Conservation (phyloP, 2,797 vertebrate species). For the Phyllotis vaccarum region DNA sequence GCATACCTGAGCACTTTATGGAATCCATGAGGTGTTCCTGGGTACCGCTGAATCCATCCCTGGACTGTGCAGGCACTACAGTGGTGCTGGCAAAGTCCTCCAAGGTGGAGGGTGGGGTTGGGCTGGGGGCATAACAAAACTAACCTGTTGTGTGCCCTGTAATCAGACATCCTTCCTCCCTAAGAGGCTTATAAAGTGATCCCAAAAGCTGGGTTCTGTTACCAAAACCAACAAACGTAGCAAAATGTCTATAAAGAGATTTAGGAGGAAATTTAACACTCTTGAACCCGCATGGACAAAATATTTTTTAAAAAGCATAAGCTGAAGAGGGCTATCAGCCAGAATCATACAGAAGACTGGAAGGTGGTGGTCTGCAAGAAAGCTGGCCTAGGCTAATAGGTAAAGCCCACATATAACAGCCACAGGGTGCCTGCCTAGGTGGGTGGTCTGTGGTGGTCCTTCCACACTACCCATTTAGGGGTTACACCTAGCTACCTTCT, state of each 20-base stretch:
- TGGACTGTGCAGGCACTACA: neutral
- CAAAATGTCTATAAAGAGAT: neutral
- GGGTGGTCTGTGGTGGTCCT: neutral
- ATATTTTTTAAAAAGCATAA: no score
- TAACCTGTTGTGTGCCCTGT: neutral
- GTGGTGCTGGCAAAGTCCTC: neutral
- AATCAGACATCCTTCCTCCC: neutral
- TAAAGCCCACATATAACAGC: no score
- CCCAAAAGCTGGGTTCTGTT: neutral
- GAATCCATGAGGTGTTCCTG: neutral
- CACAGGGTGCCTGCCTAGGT: neutral
- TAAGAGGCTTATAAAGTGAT: neutral
- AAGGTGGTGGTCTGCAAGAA: neutral
- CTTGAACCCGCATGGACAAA: neutral
- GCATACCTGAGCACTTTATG: neutral
- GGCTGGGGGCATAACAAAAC: neutral
- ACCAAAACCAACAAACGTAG: neutral
- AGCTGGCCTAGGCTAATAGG: neutral
- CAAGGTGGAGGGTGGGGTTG: neutral
- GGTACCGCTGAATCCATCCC: neutral
- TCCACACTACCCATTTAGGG: neutral
- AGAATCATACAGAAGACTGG: neutral
- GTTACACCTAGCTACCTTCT: neutral
- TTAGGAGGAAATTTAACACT: neutral
- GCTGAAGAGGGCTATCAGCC: accelerated